phyloP scores from a whole-genome alignment of 2,113 vertebrate genomes.

The Pangasianodon gigas region DNA sequence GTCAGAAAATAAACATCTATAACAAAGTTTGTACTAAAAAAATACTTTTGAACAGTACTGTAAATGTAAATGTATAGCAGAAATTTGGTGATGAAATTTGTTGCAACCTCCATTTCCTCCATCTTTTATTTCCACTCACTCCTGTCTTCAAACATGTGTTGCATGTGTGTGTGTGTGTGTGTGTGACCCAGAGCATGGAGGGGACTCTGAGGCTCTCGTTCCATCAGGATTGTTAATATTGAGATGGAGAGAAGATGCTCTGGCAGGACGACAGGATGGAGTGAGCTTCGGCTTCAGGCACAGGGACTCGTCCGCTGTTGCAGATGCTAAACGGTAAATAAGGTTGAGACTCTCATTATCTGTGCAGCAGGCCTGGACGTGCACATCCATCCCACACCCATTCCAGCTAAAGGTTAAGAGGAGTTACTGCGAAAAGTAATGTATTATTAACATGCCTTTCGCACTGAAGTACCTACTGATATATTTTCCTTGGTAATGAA shows the following conservation, averaged over 20 bases:
- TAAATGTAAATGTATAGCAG: background rate
- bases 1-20: no score
- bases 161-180: background rate
- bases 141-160: background rate
- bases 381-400: slow-evolving; percentile 74
- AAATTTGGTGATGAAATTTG: background rate
- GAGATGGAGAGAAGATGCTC: background rate
- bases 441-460: slow-evolving; percentile 82
- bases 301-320: slow-evolving; percentile 19
- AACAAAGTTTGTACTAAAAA: no score
- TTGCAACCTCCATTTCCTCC: background rate
- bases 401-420: slow-evolving; percentile 80
- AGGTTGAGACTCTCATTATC: slow-evolving; percentile 73
- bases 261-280: background rate
- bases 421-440: slow-evolving; percentile 78
- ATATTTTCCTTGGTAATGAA: slow-evolving; percentile 81
- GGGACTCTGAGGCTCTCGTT: background rate
- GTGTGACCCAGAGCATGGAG: background rate
- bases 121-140: background rate
- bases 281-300: slow-evolving; percentile 1
- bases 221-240: background rate
- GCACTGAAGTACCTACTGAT: slow-evolving; percentile 77
- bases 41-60: no score
- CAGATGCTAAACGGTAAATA: slow-evolving; percentile 72
- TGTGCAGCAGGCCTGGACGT: slow-evolving; percentile 67